phyloP scores from a whole-genome alignment of 2,888 invertebrate genomes.

The Leptinotarsa juncta region DNA sequence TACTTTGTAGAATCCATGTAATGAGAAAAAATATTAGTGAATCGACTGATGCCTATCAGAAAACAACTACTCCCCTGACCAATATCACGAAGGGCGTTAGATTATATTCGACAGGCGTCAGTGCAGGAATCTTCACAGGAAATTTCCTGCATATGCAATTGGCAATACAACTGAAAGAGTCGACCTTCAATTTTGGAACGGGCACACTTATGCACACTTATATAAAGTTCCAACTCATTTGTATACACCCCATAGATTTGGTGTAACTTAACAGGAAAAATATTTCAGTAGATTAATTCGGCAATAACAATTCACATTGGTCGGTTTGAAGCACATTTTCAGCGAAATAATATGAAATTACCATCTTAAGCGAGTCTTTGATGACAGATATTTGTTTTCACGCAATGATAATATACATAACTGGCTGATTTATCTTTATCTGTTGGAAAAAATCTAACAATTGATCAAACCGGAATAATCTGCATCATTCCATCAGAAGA shows the following conservation, averaged over 20 bases:
- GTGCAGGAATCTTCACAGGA: too few species aligned
- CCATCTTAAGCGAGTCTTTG: conserved; percentile 33
- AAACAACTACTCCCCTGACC: too few species aligned
- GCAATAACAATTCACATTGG: conserved; percentile 31
- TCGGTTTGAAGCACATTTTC: conserved; percentile 37
- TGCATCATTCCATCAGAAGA: background rate
- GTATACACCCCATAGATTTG: background rate
- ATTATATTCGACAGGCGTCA: too few species aligned
- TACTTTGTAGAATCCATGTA: too few species aligned
- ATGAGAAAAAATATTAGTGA: too few species aligned
- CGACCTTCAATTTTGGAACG: too few species aligned
- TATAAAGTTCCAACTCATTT: too few species aligned
- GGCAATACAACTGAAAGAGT: too few species aligned
- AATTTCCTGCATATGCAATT: too few species aligned
- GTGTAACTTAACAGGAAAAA: conserved; percentile 2
- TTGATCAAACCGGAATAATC: background rate
- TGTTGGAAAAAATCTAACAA: conserved; percentile 24
- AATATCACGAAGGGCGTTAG: too few species aligned
- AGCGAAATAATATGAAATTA: conserved; percentile 40
- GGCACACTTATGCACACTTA: too few species aligned
- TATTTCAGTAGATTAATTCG: conserved; percentile 29
- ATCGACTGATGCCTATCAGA: too few species aligned
- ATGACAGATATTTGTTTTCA: conserved; percentile 43
- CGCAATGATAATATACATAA: conserved; percentile 39
- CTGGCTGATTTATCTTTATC: conserved; percentile 35